phyloP scores from a whole-genome alignment of 2,888 invertebrate genomes.

The Rhagonycha lutea region DNA sequence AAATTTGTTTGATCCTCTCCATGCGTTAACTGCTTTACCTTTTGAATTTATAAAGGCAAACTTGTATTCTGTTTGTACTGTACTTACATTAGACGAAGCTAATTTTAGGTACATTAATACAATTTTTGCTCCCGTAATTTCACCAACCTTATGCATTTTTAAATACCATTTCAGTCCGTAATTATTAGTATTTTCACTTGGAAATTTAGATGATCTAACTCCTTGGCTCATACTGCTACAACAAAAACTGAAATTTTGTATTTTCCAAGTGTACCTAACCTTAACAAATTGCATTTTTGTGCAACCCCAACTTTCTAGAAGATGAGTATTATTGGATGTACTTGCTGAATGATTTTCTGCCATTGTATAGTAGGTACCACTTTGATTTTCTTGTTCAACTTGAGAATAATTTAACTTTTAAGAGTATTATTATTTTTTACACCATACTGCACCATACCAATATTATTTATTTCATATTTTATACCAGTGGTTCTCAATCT shows the following conservation, averaged over 20 bases:
- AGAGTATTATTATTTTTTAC: too few species aligned
- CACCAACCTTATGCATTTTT: constrained; percentile 98
- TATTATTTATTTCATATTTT: too few species aligned
- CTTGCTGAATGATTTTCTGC: not conserved
- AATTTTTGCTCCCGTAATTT: constrained; percentile 99
- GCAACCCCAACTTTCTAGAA: not conserved
- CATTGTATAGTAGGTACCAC: not conserved
- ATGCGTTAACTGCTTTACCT: constrained; percentile 66
- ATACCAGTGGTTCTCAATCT: too few species aligned
- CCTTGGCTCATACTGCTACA: constrained; percentile 99
- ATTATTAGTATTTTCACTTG: constrained; percentile 98
- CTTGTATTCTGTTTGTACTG: not conserved
- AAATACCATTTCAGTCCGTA: constrained; percentile 92
- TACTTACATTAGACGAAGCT: not conserved
- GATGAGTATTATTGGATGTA: not conserved
- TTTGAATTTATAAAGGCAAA: not conserved
- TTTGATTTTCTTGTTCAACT: not conserved
- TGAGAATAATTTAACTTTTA: too few species aligned
- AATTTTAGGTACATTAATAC: constrained; percentile 61
- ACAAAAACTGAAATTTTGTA: constrained; percentile 99
- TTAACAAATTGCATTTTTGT: constrained; percentile 92
- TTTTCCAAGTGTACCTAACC: constrained; percentile 99
- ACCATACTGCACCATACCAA: too few species aligned
- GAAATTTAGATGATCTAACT: constrained; percentile 98
- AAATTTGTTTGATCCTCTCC: constrained; percentile 22